Conservation (phyloP, 35 echinoderm and acorn worm genomes). For the Lytechinus pictus region DNA sequence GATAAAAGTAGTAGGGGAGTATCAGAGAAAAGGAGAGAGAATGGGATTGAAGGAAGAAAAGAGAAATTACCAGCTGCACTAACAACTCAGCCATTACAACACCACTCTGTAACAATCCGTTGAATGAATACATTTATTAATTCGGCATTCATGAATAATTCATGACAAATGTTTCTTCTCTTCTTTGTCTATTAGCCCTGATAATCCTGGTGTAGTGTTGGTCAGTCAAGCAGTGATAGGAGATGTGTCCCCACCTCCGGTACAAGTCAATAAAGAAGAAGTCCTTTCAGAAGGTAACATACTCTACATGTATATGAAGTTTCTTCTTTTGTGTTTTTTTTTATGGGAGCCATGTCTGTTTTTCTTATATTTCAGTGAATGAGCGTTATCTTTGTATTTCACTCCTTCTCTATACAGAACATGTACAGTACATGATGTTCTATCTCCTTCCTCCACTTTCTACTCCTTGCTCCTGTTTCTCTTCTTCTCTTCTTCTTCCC, state of each 20-base stretch:
- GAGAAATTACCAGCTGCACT: no score
- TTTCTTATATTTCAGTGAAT: neutral
- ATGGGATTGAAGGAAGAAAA: no score
- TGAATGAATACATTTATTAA: no score
- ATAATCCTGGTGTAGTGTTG: conserved; percentile 75
- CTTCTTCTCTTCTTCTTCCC: no score
- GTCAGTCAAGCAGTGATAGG: conserved; percentile 80
- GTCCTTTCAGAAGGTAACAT: conserved; percentile 35
- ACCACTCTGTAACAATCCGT: no score
- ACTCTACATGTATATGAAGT: neutral
- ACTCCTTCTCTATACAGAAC: neutral
- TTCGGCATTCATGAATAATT: neutral
- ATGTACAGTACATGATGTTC: no score
- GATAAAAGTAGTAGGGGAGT: no score
- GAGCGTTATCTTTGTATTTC: neutral
- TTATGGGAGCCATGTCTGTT: neutral
- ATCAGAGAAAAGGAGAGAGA: no score
- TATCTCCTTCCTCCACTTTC: no score
- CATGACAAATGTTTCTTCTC: neutral
- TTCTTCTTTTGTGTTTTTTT: no score
- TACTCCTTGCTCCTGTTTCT: no score
- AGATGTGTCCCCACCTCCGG: conserved; percentile 56
- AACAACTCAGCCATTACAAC: no score
- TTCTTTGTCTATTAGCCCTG: conserved; percentile 47
- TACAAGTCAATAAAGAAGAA: conserved; percentile 46